These are phyloP conservation scores for Spermophilus dauricus DNA, from an alignment of 2,113 vertebrate species.

Conservation along the genomic window DNA sequence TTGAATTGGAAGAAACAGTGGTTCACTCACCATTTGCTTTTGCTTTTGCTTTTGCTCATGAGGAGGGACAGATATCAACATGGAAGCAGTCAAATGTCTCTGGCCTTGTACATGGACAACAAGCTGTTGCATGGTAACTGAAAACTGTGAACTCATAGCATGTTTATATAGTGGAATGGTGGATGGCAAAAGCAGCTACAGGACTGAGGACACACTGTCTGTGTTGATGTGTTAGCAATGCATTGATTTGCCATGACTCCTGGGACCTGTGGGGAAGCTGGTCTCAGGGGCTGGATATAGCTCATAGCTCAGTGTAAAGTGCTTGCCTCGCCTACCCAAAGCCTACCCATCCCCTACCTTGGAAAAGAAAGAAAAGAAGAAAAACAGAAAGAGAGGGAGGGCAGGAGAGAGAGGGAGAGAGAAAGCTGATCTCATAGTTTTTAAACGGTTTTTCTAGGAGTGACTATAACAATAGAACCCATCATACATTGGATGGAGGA, in stretches of 20 bases:
- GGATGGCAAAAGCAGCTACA: conserved; percentile 92
- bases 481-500: conserved; percentile 97
- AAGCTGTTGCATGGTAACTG: conserved; percentile 97
- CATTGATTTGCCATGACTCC: conserved; percentile 97
- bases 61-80: conserved; percentile 97
- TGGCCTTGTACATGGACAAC: conserved; percentile 99
- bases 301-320: too few species aligned
- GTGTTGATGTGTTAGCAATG: conserved; percentile 93
- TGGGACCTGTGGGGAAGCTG: conserved; percentile 93
- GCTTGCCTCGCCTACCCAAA: too few species aligned
- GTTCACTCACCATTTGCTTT: conserved; percentile 95
- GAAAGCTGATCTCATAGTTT: conserved; percentile 91
- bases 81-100: conserved; percentile 98
- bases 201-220: conserved; percentile 95
- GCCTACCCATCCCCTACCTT: too few species aligned
- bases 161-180: conserved; percentile 82
- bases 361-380: too few species aligned
- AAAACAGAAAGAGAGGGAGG: too few species aligned
- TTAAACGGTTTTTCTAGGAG: conserved; percentile 95
- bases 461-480: conserved; percentile 95
- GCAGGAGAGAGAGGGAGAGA: too few species aligned
- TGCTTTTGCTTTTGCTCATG: conserved; percentile 97
- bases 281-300: too few species aligned
- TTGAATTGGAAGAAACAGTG: conserved; percentile 98
- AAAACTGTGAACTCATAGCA: too few species aligned